Conservation (phyloP, 2,113 vertebrate species). For the Rhombomys opimus region DNA sequence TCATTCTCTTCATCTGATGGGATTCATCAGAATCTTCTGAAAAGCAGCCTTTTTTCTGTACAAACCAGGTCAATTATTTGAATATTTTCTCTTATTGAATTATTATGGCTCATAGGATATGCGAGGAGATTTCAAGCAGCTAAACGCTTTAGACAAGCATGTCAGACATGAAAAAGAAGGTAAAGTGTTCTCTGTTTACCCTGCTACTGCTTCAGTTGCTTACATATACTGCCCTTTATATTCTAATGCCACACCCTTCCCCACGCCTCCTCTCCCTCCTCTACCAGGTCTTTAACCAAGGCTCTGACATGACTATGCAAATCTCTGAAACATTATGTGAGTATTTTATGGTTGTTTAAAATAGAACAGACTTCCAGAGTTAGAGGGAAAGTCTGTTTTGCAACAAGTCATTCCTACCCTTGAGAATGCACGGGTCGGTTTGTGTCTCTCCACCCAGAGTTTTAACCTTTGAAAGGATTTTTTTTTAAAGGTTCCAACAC, state of each 20-base stretch:
- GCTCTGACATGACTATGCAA: constrained; percentile 1
- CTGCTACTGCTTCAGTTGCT: background rate
- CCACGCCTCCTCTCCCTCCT: no score
- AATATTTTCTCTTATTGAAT: constrained; percentile 63
- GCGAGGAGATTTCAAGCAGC: constrained; percentile 74
- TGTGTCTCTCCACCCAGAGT: constrained; percentile 55
- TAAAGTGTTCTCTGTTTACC: background rate
- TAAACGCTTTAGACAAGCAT: constrained; percentile 68
- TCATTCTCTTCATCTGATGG: constrained; percentile 31
- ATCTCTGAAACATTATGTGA: constrained; percentile 9
- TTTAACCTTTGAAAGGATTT: constrained; percentile 74
- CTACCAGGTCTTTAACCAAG: background rate
- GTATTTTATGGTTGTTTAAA: constrained; percentile 18
- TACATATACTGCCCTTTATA: background rate
- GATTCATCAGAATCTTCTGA: constrained; percentile 26
- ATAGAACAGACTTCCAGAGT: constrained; percentile 31
- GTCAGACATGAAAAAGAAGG: constrained; percentile 42
- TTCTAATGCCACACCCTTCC: no score
- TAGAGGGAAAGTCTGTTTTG: constrained; percentile 46
- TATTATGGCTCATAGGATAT: background rate
- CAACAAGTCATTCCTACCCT: constrained; percentile 52
- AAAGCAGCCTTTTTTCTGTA: constrained; percentile 36
- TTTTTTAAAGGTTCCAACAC: constrained; percentile 61
- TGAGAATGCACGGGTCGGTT: constrained; percentile 61
- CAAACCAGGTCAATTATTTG: constrained; percentile 40